phyloP scores from a whole-genome alignment of 2,113 vertebrate species.

The Nanorana parkeri region DNA sequence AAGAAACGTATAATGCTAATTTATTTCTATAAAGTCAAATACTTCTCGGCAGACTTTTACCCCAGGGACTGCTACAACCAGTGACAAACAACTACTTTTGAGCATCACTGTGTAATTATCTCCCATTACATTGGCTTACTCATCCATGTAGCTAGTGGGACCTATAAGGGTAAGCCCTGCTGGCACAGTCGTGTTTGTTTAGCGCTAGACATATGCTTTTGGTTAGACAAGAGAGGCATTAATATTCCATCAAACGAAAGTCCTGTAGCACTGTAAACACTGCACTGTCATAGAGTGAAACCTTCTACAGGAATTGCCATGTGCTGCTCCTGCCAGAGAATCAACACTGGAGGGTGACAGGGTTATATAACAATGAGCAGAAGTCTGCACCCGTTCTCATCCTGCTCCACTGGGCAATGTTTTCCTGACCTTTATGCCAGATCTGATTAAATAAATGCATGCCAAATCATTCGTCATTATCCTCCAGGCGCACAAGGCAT shows the following conservation, averaged over 20 bases:
- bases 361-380: constrained; percentile 33
- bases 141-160: not conserved
- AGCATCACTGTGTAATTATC: not conserved
- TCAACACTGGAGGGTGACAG: constrained; percentile 1
- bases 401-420: constrained; percentile 41
- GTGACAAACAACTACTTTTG: too few relatives aligned
- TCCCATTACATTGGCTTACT: not conserved
- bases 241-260: not conserved
- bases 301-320: constrained; percentile 9
- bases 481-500: constrained; percentile 30
- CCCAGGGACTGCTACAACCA: too few relatives aligned
- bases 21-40: too few relatives aligned
- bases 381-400: not conserved
- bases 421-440: constrained; percentile 53
- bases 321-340: constrained; percentile 24
- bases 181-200: not conserved
- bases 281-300: not conserved
- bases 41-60: too few relatives aligned
- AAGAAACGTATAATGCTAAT: too few relatives aligned
- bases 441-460: constrained; percentile 52
- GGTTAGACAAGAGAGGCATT: constrained; percentile 1
- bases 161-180: not conserved
- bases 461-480: constrained; percentile 35
- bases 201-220: constrained; percentile 35
- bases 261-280: not conserved